Percentiles rank a stretch among this genome's conserved stretches.
phyloP scores from a whole-genome alignment of 2,888 invertebrate species.

The Tortrix viridana region DNA sequence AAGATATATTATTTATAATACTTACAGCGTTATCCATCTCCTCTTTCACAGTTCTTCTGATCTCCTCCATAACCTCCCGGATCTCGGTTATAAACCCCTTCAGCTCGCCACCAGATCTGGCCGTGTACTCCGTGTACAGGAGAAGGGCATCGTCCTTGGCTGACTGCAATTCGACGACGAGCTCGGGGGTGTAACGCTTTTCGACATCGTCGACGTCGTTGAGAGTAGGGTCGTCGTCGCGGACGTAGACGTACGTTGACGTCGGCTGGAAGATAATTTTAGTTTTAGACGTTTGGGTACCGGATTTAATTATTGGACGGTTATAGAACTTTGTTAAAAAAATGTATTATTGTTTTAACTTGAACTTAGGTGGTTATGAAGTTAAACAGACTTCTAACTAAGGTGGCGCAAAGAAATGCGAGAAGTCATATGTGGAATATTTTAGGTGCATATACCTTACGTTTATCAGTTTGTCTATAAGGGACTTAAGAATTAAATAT shows the following conservation, averaged over 20 bases:
- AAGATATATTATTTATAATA: too few species aligned
- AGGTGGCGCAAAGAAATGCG: too few species aligned
- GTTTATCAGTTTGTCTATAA: too few species aligned
- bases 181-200: constrained; percentile 57
- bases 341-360: too few species aligned
- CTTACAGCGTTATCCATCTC: constrained; percentile 56
- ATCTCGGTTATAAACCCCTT: constrained; percentile 63
- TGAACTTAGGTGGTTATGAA: too few species aligned
- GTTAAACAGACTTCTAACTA: too few species aligned
- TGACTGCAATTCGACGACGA: constrained; percentile 54
- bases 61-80: constrained; percentile 52
- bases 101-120: constrained; percentile 58
- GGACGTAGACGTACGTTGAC: constrained; percentile 41
- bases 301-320: too few species aligned
- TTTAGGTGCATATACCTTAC: too few species aligned
- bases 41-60: constrained; percentile 44
- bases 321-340: too few species aligned
- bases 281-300: too few species aligned
- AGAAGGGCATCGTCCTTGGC: constrained; percentile 61
- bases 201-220: constrained; percentile 53
- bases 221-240: constrained; percentile 43
- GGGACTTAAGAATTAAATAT: too few species aligned
- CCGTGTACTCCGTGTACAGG: constrained; percentile 69
- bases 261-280: constrained; percentile 43
- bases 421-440: too few species aligned